Conservation (phyloP, 1,140 invertebrate genomes). For the Liolophura sinensis region DNA sequence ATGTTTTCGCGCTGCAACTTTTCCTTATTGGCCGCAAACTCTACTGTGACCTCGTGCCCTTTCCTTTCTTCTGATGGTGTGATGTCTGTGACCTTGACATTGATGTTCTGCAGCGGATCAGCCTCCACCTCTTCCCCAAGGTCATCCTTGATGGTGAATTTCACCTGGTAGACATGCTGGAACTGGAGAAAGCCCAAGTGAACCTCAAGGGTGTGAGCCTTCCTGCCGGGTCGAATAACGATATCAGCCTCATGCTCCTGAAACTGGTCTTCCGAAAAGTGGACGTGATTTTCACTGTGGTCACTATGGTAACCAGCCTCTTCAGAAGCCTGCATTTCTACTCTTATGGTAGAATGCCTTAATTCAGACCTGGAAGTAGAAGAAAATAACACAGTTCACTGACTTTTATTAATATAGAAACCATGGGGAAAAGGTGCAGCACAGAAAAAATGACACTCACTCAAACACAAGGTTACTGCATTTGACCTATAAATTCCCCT, state of each 20-base stretch:
- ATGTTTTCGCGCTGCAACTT: slow-evolving; percentile 47
- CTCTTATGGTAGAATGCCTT: too few relatives aligned
- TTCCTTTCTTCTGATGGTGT: slow-evolving; percentile 33
- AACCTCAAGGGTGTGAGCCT: slow-evolving; percentile 16
- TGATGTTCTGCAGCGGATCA: slow-evolving; percentile 34
- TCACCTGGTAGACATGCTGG: slow-evolving; percentile 34
- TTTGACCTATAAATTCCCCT: too few relatives aligned
- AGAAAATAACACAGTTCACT: too few relatives aligned
- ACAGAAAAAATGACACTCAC: too few relatives aligned
- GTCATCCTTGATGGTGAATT: slow-evolving; percentile 32
- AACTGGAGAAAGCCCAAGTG: slow-evolving; percentile 43
- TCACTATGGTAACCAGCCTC: too few relatives aligned
- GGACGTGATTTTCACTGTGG: slow-evolving; percentile 22
- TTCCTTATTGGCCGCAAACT: slow-evolving; percentile 47
- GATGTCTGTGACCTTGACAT: slow-evolving; percentile 28
- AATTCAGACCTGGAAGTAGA: too few relatives aligned
- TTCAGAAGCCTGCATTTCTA: too few relatives aligned
- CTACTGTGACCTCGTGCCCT: slow-evolving; percentile 23
- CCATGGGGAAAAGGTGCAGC: too few relatives aligned
- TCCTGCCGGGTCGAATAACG: slow-evolving; percentile 19
- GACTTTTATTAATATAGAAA: too few relatives aligned
- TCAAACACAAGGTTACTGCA: too few relatives aligned
- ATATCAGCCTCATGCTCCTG: slow-evolving; percentile 39
- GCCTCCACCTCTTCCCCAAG: slow-evolving; percentile 30
- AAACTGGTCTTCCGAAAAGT: slow-evolving; percentile 39